Evolutionary conservation across 2,797 vertebrate genomes (phyloP).

Genomic region (Dendrocincla tyrannina): DNA sequence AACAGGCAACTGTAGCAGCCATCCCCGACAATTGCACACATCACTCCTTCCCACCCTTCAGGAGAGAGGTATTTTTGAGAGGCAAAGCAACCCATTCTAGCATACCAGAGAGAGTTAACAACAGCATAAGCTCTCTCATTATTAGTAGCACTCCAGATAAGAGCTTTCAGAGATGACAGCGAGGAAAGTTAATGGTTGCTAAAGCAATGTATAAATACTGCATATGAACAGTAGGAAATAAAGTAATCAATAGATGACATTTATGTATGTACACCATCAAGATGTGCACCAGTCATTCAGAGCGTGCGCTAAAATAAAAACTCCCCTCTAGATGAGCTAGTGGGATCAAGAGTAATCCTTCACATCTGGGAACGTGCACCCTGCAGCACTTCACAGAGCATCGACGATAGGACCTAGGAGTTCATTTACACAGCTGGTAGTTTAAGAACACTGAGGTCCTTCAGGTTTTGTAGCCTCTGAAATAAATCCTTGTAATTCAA

Average conservation of each 20-base stretch:
- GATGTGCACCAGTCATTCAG: background rate
- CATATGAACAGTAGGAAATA: background rate
- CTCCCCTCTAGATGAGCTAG: background rate
- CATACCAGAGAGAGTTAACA: background rate
- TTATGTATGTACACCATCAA: background rate
- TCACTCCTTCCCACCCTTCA: background rate
- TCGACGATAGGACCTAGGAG: background rate
- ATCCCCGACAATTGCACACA: background rate
- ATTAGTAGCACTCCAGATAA: background rate
- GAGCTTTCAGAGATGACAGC: background rate
- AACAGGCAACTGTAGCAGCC: background rate
- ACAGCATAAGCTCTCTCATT: background rate
- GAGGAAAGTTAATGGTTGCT: background rate
- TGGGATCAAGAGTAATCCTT: slow-evolving; percentile 10
- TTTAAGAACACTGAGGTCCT: background rate
- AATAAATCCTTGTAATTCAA: background rate
- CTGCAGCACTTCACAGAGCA: background rate
- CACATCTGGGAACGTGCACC: background rate
- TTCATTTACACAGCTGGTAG: background rate
- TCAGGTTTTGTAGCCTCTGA: background rate
- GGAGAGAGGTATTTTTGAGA: background rate
- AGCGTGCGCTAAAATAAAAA: background rate
- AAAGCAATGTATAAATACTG: background rate
- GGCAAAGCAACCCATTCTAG: background rate
- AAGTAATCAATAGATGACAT: background rate